phyloP scores from a whole-genome alignment of 1,140 invertebrate genomes.

The Trichonephila inaurata region DNA sequence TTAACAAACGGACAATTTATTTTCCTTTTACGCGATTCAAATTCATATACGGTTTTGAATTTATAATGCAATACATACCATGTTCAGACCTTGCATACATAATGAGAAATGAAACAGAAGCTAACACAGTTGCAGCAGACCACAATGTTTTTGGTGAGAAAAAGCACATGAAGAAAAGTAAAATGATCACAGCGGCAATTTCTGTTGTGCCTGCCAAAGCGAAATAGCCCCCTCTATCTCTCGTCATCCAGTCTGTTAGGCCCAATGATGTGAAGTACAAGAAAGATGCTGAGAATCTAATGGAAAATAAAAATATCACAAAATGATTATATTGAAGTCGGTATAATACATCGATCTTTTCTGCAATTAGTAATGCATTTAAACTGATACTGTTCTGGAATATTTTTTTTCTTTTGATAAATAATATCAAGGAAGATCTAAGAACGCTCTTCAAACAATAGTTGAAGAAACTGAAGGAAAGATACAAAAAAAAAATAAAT shows the following conservation, averaged over 20 bases:
- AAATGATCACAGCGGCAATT: background rate
- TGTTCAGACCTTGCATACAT: background rate
- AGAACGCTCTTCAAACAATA: too few relatives aligned
- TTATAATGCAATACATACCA: background rate
- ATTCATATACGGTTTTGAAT: too few relatives aligned
- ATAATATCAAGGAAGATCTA: background rate
- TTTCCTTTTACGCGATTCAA: too few relatives aligned
- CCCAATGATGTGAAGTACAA: conserved; percentile 32
- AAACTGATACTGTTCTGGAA: background rate
- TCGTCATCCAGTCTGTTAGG: conserved; percentile 17
- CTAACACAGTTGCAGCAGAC: background rate
- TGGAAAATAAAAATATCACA: background rate
- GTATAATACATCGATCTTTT: background rate
- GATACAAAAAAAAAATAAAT: too few relatives aligned
- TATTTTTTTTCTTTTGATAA: background rate
- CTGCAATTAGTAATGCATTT: background rate
- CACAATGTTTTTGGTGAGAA: conserved; percentile 13
- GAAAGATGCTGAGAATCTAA: conserved; percentile 28
- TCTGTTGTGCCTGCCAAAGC: conserved; percentile 49
- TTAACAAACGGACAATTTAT: too few relatives aligned
- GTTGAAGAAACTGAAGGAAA: too few relatives aligned
- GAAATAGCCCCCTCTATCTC: background rate
- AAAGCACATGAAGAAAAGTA: conserved; percentile 22
- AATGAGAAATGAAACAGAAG: conserved; percentile 4
- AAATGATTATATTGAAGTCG: background rate